Evolutionary conservation across 2,888 invertebrate species (phyloP).

Genomic region (Lottia scabra): DNA sequence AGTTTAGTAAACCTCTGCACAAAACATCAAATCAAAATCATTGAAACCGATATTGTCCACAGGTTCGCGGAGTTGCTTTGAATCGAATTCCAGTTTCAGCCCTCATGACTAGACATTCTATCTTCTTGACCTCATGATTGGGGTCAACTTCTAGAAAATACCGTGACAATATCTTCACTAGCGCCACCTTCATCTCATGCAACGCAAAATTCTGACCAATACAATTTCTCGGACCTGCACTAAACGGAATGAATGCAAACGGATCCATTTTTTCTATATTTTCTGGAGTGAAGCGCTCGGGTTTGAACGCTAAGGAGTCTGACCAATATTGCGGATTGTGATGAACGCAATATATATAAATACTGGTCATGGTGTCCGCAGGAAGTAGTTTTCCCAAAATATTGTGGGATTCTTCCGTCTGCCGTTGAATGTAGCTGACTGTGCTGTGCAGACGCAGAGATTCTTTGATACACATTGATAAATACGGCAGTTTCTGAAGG

Average conservation of each 20-base stretch:
- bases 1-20: no score
- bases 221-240: slow-evolving; percentile 62
- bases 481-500: slow-evolving; percentile 47
- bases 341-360: slow-evolving; percentile 53
- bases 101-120: slow-evolving; percentile 49
- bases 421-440: slow-evolving; percentile 53
- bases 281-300: slow-evolving; percentile 53
- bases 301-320: slow-evolving; percentile 44
- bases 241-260: slow-evolving; percentile 56
- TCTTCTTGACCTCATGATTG: slow-evolving; percentile 43
- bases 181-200: slow-evolving; percentile 56
- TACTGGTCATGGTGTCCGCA: slow-evolving; percentile 39
- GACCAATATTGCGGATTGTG: slow-evolving; percentile 56
- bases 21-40: no score
- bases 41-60: background rate
- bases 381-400: slow-evolving; percentile 52
- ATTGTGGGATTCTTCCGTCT: slow-evolving; percentile 42
- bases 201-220: slow-evolving; percentile 64
- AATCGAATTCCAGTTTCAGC: slow-evolving; percentile 49
- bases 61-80: slow-evolving; percentile 33
- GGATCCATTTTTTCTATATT: slow-evolving; percentile 46
- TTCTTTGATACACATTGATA: slow-evolving; percentile 62
- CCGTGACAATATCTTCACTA: slow-evolving; percentile 46
- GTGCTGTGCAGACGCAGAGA: slow-evolving; percentile 51
- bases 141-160: slow-evolving; percentile 44